A percentile compares a stretch with the other conserved stretches of the same genome.
Conservation (phyloP, 2,888 invertebrate genomes). For the Chloromyia formosa region DNA sequence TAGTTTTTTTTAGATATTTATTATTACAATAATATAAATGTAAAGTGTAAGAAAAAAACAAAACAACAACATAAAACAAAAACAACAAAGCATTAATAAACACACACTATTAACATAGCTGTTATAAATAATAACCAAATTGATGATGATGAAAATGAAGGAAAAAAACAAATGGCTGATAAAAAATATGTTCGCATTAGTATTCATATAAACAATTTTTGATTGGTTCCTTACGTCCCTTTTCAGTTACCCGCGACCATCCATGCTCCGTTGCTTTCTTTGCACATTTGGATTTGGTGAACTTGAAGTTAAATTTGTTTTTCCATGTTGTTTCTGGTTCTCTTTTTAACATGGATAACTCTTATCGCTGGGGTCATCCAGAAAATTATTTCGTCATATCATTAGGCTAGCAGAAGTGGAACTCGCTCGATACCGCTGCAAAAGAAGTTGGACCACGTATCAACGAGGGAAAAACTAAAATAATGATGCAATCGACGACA, state of each 20-base stretch:
- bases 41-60: slow-evolving; percentile 33
- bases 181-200: slow-evolving; percentile 11
- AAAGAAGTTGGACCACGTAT: no score
- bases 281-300: no score
- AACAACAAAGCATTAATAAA: slow-evolving; percentile 31
- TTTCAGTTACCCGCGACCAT: background rate
- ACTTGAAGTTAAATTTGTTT: no score
- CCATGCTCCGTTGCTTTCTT: background rate
- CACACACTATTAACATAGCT: slow-evolving; percentile 29
- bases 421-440: no score
- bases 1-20: slow-evolving; percentile 49
- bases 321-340: no score
- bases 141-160: background rate
- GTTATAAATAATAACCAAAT: slow-evolving; percentile 26
- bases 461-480: no score
- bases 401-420: no score
- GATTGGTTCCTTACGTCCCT: background rate
- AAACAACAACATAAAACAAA: background rate
- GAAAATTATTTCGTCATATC: no score
- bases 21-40: slow-evolving; percentile 42
- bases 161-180: slow-evolving; percentile 6
- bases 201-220: background rate
- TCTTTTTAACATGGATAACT: no score
- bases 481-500: no score
- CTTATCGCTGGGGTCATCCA: no score